These are phyloP conservation scores for Plutomurus gul DNA, from an alignment of 1,140 invertebrate genomes.

Conservation along the genomic window DNA sequence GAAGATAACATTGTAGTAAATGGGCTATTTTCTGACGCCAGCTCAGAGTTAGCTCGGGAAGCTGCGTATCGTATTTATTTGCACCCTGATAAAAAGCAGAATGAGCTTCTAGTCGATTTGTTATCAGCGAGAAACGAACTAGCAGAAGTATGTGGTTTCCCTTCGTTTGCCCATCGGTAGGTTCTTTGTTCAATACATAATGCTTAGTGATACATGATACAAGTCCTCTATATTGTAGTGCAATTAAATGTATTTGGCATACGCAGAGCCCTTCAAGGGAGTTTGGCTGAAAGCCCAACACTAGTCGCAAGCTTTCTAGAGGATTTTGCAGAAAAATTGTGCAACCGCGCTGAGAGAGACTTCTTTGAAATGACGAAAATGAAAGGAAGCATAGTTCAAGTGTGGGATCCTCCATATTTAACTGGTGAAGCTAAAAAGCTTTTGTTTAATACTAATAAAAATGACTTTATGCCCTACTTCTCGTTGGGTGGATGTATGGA, in stretches of 20 bases:
- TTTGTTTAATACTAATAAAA: constrained; percentile 68
- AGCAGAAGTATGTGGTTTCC: constrained; percentile 83
- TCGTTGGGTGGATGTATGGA: constrained; percentile 95
- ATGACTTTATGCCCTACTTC: constrained; percentile 84
- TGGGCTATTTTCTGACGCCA: constrained; percentile 80
- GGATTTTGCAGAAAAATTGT: constrained; percentile 71
- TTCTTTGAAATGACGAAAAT: constrained; percentile 75
- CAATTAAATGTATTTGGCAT: not conserved
- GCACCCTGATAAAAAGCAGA: constrained; percentile 76
- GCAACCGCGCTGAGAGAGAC: constrained; percentile 67
- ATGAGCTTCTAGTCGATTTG: constrained; percentile 72
- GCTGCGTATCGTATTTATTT: constrained; percentile 86
- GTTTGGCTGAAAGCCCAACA: constrained; percentile 78
- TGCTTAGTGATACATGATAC: no score
- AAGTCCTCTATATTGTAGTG: no score
- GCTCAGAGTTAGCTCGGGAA: constrained; percentile 78
- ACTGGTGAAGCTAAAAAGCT: constrained; percentile 71
- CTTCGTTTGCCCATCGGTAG: constrained; percentile 81
- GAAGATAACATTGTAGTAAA: constrained; percentile 74
- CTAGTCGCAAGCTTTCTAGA: constrained; percentile 80
- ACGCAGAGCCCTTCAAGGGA: constrained; percentile 79
- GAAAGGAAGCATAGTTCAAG: constrained; percentile 66
- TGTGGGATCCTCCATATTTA: constrained; percentile 86
- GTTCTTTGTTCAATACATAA: no score
- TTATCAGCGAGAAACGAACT: constrained; percentile 74